Percentiles rank a stretch among this genome's conserved stretches.
These are phyloP conservation scores for Lutraria rhynchaena DNA, from an alignment of 1,140 invertebrate genomes.

Conservation along the genomic window DNA sequence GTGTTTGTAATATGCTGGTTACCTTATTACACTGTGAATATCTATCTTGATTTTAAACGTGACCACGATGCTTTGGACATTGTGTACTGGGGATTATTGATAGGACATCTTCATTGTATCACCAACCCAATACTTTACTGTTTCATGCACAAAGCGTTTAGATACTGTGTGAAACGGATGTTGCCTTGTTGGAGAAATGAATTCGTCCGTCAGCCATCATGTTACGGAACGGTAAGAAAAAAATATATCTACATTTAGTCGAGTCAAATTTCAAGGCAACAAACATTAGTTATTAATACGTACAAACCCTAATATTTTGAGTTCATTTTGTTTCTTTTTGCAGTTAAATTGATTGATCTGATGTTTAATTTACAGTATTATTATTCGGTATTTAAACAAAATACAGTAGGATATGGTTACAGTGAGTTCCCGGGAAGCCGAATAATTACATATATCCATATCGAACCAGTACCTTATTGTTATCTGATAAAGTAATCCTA, in stretches of 20 bases:
- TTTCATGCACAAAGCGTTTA: conserved; percentile 87
- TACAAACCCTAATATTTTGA: background rate
- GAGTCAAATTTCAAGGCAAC: background rate
- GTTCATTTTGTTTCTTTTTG: too few relatives aligned
- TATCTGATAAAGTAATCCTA: too few relatives aligned
- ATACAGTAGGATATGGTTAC: too few relatives aligned
- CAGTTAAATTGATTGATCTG: too few relatives aligned
- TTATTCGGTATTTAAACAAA: too few relatives aligned
- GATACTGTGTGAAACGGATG: conserved; percentile 67
- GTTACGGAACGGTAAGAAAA: conserved; percentile 48
- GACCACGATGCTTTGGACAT: conserved; percentile 69
- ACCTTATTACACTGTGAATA: conserved; percentile 89
- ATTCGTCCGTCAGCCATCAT: conserved; percentile 29
- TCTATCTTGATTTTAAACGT: conserved; percentile 85
- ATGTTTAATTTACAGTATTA: too few relatives aligned
- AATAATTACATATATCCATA: too few relatives aligned
- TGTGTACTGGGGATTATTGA: conserved; percentile 85
- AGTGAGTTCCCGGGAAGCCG: too few relatives aligned
- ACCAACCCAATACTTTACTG: conserved; percentile 90
- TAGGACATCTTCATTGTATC: conserved; percentile 90
- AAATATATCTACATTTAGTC: background rate
- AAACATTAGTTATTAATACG: too few relatives aligned
- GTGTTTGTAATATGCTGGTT: conserved; percentile 97
- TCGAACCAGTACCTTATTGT: too few relatives aligned
- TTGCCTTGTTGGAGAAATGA: conserved; percentile 47